phyloP scores from a whole-genome alignment of 2,888 invertebrate genomes.

The Tillus elongatus region DNA sequence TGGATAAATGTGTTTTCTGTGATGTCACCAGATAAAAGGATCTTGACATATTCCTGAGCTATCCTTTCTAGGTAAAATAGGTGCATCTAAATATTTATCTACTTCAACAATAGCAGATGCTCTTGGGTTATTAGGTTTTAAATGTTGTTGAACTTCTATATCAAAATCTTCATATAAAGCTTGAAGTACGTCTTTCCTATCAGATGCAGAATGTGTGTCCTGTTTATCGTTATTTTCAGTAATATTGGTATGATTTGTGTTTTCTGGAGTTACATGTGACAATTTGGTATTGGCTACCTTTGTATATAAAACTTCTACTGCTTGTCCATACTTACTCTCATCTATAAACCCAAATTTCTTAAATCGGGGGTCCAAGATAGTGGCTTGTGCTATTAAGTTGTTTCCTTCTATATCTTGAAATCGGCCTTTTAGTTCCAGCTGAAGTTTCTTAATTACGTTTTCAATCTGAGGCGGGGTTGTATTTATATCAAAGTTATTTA shows the following conservation, averaged over 20 bases:
- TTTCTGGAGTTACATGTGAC: constrained; percentile 7
- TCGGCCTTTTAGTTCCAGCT: constrained; percentile 11
- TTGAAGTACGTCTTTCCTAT: constrained; percentile 9
- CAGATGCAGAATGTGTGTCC: constrained; percentile 10
- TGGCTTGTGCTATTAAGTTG: constrained; percentile 15
- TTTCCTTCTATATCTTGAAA: constrained; percentile 13
- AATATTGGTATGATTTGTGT: neutral
- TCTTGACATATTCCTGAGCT: neutral
- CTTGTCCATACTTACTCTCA: constrained; percentile 11
- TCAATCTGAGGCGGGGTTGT: constrained; percentile 13
- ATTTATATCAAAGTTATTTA: neutral
- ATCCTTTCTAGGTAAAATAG: constrained; percentile 6
- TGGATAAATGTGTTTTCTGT: constrained; percentile 5
- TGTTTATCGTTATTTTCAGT: constrained; percentile 3
- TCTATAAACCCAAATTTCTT: constrained; percentile 16
- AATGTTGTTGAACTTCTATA: constrained; percentile 12
- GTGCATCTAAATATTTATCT: constrained; percentile 19
- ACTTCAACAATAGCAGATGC: constrained; percentile 18
- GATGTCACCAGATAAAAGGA: constrained; percentile 7
- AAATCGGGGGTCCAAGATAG: constrained; percentile 17
- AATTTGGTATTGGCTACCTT: constrained; percentile 14
- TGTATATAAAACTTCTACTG: constrained; percentile 13
- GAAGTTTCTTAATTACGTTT: constrained; percentile 14
- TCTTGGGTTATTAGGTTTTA: constrained; percentile 14
- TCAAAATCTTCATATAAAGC: constrained; percentile 18